Base-by-base conservation (phyloP, 2,888 invertebrate species). In the Branchellion lobata region DNA sequence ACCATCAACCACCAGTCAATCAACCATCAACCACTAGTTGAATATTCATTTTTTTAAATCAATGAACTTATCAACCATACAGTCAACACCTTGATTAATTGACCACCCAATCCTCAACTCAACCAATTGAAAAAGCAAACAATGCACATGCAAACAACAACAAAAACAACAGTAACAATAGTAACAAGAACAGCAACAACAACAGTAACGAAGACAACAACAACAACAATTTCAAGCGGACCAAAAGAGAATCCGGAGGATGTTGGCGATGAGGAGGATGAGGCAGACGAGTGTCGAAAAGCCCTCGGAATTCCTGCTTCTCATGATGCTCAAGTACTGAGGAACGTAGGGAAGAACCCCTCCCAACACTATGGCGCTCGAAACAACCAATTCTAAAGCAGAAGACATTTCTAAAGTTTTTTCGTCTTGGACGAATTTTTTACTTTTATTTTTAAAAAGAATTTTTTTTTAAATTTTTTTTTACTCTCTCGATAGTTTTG, bases 221-320 rank as follows among this genome's bases (percentile, higher is more conserved):
- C n/a, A n/a, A n/a, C n/a, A n/a, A n/a, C n/a, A n/a, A n/a, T n/a
- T n/a, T n/a, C n/a, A n/a, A n/a, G n/a, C n/a, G n/a, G 90, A 98
- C 99, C 99, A 99, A 90, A 99, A 99, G 85, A 97, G 90, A 87
- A 99, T 97, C 86, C 99, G 91, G 82, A 99, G 90, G 79, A 95
- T 96, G 88, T 99, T 99, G 81, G 99, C 98, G 86, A 97, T 91
- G 74, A 99, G 90, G 79, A 99, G 91, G 33, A 96, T 93, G 84
- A 99, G 90, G 88, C 99, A 99, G 78, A 99, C 99, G 87, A 95
- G 94, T 72, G 96, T 90, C 0, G 98, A 98, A 89, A 99, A 99
- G 18, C 99, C 99, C 85, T 96, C 96, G 24, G 96, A 93, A 90
- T 96, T 95, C 88, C 94, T 93, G 51, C 93, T 93, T 84, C 90